Base-by-base conservation (phyloP, 2,888 invertebrate genomes). In the Volucella zonaria region DNA sequence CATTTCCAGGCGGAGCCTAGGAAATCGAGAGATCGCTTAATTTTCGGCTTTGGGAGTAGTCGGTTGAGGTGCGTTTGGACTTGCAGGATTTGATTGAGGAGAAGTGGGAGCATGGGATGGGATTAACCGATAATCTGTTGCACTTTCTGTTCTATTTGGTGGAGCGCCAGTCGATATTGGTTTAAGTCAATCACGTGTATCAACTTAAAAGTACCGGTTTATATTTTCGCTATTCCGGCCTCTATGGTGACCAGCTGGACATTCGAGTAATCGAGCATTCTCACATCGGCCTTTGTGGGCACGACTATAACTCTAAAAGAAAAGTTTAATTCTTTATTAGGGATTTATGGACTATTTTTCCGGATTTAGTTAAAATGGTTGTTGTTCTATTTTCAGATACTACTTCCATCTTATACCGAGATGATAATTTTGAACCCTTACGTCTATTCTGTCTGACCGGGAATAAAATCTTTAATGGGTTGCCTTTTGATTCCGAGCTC, bases 371-470 rank as follows among this genome's bases (percentile, higher is more conserved):
- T 43, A 62, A 14, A 54, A 73, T 40, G n/a, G 58, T 58, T n/a
- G 62, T 62, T 4, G 42, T 15, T 38, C 45, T 61, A n/a, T 76
- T 68, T 61, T 67, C 67, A 6, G 51, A 12, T 4, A 68, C 77
- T 47, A 56, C 64, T 74, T 87, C 56, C 74, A 66, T 23, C 58
- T 86, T 59, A 40, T 74, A 61, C 31, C 70, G 40, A 18, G 18
- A 18, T 18, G 18, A 18, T 18, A 18, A 18, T 18, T 18, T 45
- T 14, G 6, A 51, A 74, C 42, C 71, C 31, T 73, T 80, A 76
- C 0, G 73, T 68, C 64, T 68, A 47, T 75, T 81, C 23, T 75
- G 49, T n/a, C 42, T 87, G 45, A 10, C 86, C 80, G 43, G 47
- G 18, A 31, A 68, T 52, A 15, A 75, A 83, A n/a, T 62, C 31